Evolutionary conservation across 2,113 vertebrate genomes (phyloP).

Genomic region (Terrapene triunguis): DNA sequence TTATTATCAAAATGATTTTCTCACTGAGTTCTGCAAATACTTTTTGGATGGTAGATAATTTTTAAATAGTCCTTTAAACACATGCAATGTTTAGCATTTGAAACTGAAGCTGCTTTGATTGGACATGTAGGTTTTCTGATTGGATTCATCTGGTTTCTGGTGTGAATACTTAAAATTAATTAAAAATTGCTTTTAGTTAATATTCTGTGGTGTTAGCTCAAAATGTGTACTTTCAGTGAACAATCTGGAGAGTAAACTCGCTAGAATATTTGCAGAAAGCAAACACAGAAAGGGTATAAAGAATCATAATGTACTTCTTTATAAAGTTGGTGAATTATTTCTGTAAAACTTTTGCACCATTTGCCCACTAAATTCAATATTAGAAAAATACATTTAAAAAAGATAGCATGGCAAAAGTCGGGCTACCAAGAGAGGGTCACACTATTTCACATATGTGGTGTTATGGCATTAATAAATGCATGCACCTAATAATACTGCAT

Average conservation of each 20-base stretch:
- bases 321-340: background rate
- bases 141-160: background rate
- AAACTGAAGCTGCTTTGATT: background rate
- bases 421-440: background rate
- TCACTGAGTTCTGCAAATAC: background rate
- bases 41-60: background rate
- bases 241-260: background rate
- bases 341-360: background rate
- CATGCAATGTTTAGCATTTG: background rate
- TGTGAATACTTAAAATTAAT: background rate
- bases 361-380: background rate
- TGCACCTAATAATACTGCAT: background rate
- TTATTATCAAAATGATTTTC: background rate
- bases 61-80: background rate
- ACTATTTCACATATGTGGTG: accelerated
- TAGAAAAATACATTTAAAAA: background rate
- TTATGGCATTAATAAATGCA: background rate
- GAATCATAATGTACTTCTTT: background rate
- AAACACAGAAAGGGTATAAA: background rate
- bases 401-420: background rate
- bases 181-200: background rate
- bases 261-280: background rate
- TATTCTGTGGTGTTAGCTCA: background rate
- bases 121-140: background rate
- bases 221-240: background rate